Evolutionary conservation across 2,113 vertebrate genomes (phyloP), one percentile per base, ranked within the genome.

Genomic region (Sinosuthora webbiana): DNA sequence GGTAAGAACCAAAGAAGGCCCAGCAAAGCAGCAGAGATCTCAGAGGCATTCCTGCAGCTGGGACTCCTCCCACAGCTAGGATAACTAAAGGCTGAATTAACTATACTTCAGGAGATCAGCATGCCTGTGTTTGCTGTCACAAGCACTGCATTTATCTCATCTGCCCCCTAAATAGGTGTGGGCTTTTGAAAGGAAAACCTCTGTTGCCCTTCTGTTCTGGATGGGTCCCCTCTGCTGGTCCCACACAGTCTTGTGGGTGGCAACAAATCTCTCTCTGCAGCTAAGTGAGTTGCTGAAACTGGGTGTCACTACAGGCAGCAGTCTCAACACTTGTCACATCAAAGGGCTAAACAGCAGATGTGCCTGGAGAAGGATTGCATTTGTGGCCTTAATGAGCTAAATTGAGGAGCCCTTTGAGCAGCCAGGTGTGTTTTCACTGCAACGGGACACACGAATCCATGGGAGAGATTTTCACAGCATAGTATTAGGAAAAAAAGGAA

Each of bases 111-210:
- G n/a, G 67, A 80, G 59, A 55, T 10, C 12, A 8, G n/a, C 13
- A 28, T 17, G 5, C 5, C 60, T 65, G n/a, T 25, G 31, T 76
- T 76, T 79, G 30, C 63, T 75, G 53, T 8, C 21, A 42, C 6
- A 20, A 64, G 22, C 3, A 10, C 33, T 52, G 56, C 2, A 1
- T 64, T 77, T 73, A 5, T 56, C 15, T 52, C 11, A 3, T 50
- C 23, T 59, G 2, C 3, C 17, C 16, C 2, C 13, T 37, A 31
- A 76, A 65, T 0, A 57, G n/a, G 23, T 11, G 20, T 15, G 31
- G 27, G 7, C 1, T 77, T 89, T 67, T 55, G 24, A 60, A 87
- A 71, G 18, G 39, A 31, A 59, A 52, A 45, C 19, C 13, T n/a
- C 3, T 1, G 28, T 67, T 59, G 19, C 15, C 22, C 6, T 19